Base-by-base conservation (phyloP, 2,797 vertebrate species). In the Chrysocyon brachyurus region DNA sequence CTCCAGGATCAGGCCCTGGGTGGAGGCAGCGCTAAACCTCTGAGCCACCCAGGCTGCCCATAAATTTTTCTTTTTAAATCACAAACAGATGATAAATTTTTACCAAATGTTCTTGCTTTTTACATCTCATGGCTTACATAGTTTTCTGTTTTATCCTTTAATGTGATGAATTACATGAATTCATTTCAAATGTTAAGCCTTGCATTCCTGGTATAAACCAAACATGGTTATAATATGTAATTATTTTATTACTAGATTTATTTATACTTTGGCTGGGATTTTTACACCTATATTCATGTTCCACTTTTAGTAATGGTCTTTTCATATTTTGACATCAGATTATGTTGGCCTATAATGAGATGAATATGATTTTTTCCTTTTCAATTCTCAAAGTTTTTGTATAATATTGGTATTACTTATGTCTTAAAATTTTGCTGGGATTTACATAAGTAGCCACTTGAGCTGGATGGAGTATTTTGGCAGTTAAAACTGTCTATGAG, bases 191-290 rank as follows among this genome's bases (percentile, higher is more conserved):
- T 89, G 19, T 73, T 82, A 61, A 93, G 22, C 0, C 40, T 82
- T 83, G 15, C 12, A 94, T 89, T 89, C 33, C 68, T 89, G 59
- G n/a, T 54, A 52, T 64, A 94, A 82, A 46, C 57, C 28, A 94
- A 94, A 46, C 7, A 64, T n/a, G 28, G 11, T 82, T 73, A 68
- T 57, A 33, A 72, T 72, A 72, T 31, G 22, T 66, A 54, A 86
- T 57, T 46, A 83, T 92, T 75, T 64, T 63, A 73, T 64, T 88
- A 33, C 33, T 82, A 83, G 57, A 75, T 73, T 61, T 82, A 40
- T 73, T n/a, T 56, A 64, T 63, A 89, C 24, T 31, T 94, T 94
- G 10, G 11, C 31, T 73, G 33, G 26, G 19, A 89, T 9, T 73
- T 94, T 89, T 73, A 22, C 28, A 73, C 31, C 12, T 81, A 36